A percentile compares a stretch with the other conserved stretches of the same genome.
Evolutionary conservation across 1,140 invertebrate species (phyloP).

Genomic region (Trypoxylus dichotomus): DNA sequence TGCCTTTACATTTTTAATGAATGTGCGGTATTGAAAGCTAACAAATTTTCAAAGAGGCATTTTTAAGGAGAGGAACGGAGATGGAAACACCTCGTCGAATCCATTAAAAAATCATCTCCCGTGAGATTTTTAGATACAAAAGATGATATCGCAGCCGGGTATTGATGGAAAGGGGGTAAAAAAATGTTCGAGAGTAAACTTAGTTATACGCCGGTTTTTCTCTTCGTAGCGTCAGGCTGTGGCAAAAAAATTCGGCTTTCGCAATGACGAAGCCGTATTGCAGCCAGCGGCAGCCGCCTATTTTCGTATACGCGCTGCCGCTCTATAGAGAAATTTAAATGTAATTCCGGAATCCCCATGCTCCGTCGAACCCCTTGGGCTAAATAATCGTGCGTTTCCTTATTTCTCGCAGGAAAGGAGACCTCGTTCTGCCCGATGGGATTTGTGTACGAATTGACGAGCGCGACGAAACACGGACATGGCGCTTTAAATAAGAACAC

Average conservation of each 20-base stretch:
- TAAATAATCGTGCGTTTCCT: conserved; percentile 24
- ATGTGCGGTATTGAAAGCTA: not conserved
- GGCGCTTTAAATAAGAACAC: conserved; percentile 3
- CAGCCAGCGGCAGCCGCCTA: not conserved
- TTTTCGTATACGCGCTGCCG: not conserved
- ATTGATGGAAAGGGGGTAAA: conserved; percentile 10
- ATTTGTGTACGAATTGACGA: conserved; percentile 21
- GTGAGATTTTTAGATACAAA: conserved; percentile 23
- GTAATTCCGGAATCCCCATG: conserved; percentile 19
- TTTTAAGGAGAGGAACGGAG: not conserved
- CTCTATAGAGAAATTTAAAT: conserved; percentile 16
- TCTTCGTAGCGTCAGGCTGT: not conserved
- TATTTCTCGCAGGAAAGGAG: not conserved
- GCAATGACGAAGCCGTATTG: conserved; percentile 11
- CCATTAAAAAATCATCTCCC: conserved; percentile 24
- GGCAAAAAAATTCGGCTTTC: not conserved
- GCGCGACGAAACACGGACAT: not conserved
- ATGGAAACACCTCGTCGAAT: not conserved
- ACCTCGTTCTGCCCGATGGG: conserved; percentile 10
- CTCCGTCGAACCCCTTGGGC: not conserved
- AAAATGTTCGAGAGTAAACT: not conserved
- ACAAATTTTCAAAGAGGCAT: not conserved
- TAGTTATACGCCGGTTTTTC: conserved; percentile 7
- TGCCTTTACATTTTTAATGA: not conserved
- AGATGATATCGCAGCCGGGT: not conserved